A percentile compares a stretch with the other conserved stretches of the same genome.
Evolutionary conservation across 2,797 vertebrate species (phyloP).

Genomic region (Pterois miles): DNA sequence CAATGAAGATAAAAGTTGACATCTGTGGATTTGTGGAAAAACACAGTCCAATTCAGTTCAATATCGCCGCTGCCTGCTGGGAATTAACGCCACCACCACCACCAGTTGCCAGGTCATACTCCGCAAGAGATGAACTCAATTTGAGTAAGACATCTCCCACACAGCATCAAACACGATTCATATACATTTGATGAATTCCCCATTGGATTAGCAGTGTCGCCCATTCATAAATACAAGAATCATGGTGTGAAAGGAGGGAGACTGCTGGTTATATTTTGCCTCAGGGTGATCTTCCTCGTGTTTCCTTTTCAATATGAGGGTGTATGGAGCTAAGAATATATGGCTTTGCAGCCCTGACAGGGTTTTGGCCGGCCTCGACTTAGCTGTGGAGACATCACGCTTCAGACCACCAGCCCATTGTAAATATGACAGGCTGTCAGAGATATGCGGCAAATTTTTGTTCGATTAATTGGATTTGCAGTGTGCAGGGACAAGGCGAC

Average conservation of each 20-base stretch:
- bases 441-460: constrained; percentile 49
- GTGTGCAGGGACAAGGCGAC: constrained; percentile 43
- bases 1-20: not conserved
- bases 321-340: constrained; percentile 19
- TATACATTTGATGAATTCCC: not conserved
- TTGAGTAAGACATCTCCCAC: constrained; percentile 10
- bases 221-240: constrained; percentile 27
- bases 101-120: constrained; percentile 3
- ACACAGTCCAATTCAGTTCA: constrained; percentile 7
- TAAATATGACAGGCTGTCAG: constrained; percentile 60
- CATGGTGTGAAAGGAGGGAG: constrained; percentile 7
- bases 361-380: constrained; percentile 35
- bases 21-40: constrained; percentile 1
- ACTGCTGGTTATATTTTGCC: constrained; percentile 31
- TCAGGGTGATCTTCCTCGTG: constrained; percentile 23
- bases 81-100: not conserved
- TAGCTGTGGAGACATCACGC: constrained; percentile 20
- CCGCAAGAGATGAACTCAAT: constrained; percentile 9
- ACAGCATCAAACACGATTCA: constrained; percentile 10
- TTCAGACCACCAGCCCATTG: constrained; percentile 50
- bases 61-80: constrained; percentile 6
- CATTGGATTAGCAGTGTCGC: not conserved
- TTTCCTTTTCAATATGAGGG: constrained; percentile 3
- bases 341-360: constrained; percentile 22
- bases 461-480: constrained; percentile 68